Conservation (phyloP, 37 sponge, comb jelly and placozoan species). For the Dysidea cf. avara region DNA sequence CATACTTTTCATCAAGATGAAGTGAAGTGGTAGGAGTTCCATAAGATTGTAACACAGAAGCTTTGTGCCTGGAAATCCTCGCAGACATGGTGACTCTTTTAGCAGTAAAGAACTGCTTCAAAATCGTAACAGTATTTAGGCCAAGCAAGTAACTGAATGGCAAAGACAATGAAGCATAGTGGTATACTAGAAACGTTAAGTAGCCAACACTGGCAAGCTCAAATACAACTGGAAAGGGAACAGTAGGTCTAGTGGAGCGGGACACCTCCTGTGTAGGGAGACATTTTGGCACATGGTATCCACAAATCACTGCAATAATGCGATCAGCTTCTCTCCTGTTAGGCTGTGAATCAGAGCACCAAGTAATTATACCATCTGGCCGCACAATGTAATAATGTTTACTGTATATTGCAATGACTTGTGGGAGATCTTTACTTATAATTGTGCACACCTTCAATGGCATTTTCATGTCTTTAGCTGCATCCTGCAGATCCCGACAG, state of each 20-base stretch:
- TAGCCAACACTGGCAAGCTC: not conserved
- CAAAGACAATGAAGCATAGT: too few species aligned
- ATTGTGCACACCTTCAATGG: conserved; percentile 18
- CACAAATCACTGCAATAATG: conserved; percentile 36
- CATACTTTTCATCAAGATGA: conserved; percentile 22
- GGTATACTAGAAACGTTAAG: too few species aligned
- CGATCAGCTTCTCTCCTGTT: conserved; percentile 23
- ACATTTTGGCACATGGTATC: conserved; percentile 19
- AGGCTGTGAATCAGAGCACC: conserved; percentile 73
- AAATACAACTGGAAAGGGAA: conserved; percentile 23
- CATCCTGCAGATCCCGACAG: conserved; percentile 37
- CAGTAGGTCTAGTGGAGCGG: not conserved
- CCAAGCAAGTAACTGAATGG: too few species aligned
- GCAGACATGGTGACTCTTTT: too few species aligned
- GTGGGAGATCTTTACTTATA: conserved; percentile 29
- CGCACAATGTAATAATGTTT: conserved; percentile 74
- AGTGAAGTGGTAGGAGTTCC: conserved; percentile 45
- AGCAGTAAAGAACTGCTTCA: too few species aligned
- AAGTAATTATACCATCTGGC: conserved; percentile 71
- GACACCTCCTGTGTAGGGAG: not conserved
- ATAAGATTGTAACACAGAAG: conserved; percentile 28
- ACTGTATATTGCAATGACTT: conserved; percentile 44
- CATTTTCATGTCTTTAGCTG: conserved; percentile 20
- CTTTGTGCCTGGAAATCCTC: conserved; percentile 49
- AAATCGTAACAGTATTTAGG: too few species aligned